phyloP scores from a whole-genome alignment of 2,797 vertebrate species.

The Clarias platycephalus region DNA sequence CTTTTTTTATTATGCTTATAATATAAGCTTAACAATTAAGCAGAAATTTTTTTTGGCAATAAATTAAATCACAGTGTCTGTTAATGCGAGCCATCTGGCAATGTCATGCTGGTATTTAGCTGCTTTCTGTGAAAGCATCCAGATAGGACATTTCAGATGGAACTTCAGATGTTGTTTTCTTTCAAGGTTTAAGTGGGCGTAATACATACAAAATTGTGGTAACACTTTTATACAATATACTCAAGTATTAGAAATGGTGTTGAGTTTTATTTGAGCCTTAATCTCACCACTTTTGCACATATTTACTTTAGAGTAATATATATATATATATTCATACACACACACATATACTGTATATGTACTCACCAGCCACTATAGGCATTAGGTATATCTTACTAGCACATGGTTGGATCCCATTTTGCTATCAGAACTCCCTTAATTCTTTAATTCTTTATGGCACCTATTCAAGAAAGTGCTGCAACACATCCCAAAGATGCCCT shows the following conservation, averaged over 20 bases:
- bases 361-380: too few species aligned
- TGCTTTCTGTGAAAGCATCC: neutral
- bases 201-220: neutral
- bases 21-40: neutral
- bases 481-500: too few species aligned
- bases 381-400: too few species aligned
- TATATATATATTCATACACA: too few species aligned
- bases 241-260: neutral
- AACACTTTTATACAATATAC: neutral
- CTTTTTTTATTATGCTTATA: neutral
- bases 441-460: too few species aligned
- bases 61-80: neutral
- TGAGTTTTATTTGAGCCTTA: neutral
- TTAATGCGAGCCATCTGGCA: conserved; percentile 8
- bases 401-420: too few species aligned
- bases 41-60: neutral
- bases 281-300: neutral
- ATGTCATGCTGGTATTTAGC: neutral
- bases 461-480: too few species aligned
- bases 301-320: neutral
- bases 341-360: too few species aligned
- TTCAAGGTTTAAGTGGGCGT: neutral
- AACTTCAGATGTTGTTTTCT: neutral
- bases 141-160: neutral
- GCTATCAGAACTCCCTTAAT: too few species aligned